Conservation (phyloP, 1,140 invertebrate genomes). For the Saccostrea echinata region DNA sequence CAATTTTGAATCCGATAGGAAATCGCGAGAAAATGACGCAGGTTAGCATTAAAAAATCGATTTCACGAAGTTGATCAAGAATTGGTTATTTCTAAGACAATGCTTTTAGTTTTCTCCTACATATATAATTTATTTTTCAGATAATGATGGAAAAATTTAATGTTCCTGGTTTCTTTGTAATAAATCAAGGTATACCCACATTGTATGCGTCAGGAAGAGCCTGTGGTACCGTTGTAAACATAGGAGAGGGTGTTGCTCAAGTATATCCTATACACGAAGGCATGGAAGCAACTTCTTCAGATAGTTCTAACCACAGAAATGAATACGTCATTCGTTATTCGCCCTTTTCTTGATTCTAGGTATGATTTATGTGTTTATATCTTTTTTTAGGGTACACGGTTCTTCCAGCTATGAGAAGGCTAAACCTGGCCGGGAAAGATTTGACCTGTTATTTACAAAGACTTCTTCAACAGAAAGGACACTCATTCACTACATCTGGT, state of each 20-base stretch:
- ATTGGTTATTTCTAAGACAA: too few relatives aligned
- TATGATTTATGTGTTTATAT: neutral
- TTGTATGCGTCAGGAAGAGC: constrained; percentile 96
- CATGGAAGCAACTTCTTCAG: neutral
- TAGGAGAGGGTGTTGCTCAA: constrained; percentile 95
- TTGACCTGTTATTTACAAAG: constrained; percentile 96
- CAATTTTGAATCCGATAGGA: constrained; percentile 73
- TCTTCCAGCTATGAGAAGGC: neutral
- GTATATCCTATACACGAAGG: constrained; percentile 95
- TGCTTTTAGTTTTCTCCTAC: too few relatives aligned
- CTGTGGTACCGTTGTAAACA: constrained; percentile 94
- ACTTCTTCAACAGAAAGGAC: constrained; percentile 88
- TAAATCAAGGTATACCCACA: constrained; percentile 94
- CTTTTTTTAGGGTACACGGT: neutral
- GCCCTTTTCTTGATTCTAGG: too few relatives aligned
- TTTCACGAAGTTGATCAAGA: too few relatives aligned
- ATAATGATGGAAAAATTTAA: constrained; percentile 85
- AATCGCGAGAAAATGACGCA: constrained; percentile 81
- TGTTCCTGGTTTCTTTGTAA: constrained; percentile 93
- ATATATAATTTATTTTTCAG: constrained; percentile 76
- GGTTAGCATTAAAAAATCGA: too few relatives aligned
- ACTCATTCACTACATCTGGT: constrained; percentile 95
- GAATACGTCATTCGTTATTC: too few relatives aligned
- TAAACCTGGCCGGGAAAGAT: constrained; percentile 82
- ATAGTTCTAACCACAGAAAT: too few relatives aligned